These are phyloP conservation scores for Buceros bicornis DNA, from an alignment of 2,797 vertebrate genomes.

Conservation along the genomic window DNA sequence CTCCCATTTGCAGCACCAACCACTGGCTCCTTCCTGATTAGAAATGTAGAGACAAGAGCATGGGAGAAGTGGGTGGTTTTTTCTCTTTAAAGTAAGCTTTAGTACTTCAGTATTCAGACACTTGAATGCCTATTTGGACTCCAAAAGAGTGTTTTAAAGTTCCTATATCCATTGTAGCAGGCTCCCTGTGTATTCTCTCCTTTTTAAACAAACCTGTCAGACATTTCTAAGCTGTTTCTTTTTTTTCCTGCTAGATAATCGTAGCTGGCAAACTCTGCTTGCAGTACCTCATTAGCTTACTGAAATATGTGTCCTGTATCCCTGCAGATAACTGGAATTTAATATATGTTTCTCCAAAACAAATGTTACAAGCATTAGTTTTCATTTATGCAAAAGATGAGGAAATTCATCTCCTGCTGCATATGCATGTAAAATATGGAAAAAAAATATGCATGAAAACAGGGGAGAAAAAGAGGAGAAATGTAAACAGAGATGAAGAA, in stretches of 20 bases:
- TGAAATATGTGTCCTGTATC: conserved; percentile 27
- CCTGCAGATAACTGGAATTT: conserved; percentile 31
- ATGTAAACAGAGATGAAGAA: background rate
- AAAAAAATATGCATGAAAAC: background rate
- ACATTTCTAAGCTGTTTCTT: conserved; percentile 10
- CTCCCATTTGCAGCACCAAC: background rate
- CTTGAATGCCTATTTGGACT: background rate
- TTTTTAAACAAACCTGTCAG: conserved; percentile 39
- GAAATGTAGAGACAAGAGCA: background rate
- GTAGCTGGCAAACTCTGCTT: conserved; percentile 1
- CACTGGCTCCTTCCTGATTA: background rate
- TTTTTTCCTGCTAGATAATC: conserved; percentile 33
- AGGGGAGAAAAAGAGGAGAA: background rate
- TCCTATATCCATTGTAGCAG: background rate
- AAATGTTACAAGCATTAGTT: conserved; percentile 21
- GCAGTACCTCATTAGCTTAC: conserved; percentile 34
- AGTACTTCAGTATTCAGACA: background rate
- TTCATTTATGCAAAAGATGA: conserved; percentile 31
- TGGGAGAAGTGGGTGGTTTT: background rate
- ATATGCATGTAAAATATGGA: background rate
- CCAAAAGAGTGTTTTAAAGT: background rate
- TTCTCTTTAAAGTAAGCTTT: background rate
- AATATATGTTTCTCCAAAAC: conserved; percentile 21
- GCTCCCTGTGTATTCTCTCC: background rate
- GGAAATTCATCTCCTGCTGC: background rate